Conservation (phyloP, 2,113 vertebrate species). For the Oxygymnocypris stewartii region DNA sequence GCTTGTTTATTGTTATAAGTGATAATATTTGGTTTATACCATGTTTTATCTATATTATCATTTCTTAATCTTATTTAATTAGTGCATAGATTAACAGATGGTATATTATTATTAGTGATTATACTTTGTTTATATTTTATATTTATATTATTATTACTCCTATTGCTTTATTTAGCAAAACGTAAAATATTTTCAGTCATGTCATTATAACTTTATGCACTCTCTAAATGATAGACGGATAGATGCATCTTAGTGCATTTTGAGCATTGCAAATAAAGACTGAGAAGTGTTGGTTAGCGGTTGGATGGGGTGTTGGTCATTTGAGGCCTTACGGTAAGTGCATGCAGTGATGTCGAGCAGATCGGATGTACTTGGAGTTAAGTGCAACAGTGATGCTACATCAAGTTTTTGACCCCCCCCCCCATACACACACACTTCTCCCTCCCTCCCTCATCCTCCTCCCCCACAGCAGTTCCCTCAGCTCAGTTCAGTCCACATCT, state of each 20-base stretch:
- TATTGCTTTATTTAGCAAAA: constrained; percentile 6
- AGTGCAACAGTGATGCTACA: constrained; percentile 40
- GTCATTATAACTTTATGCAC: background rate
- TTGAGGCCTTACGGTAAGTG: constrained; percentile 29
- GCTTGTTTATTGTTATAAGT: background rate
- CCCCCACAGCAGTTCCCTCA: constrained; percentile 5
- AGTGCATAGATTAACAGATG: background rate
- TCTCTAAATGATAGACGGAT: background rate
- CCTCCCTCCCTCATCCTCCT: background rate
- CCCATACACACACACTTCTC: background rate
- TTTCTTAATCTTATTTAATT: background rate
- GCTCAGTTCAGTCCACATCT: constrained; percentile 42
- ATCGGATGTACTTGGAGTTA: constrained; percentile 37
- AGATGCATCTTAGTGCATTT: background rate
- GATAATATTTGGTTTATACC: background rate
- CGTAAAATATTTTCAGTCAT: background rate
- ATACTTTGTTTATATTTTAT: background rate
- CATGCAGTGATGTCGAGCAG: constrained; percentile 29
- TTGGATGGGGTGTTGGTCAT: constrained; percentile 23
- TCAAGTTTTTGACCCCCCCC: constrained; percentile 17
- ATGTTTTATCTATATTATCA: background rate
- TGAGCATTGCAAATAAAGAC: background rate
- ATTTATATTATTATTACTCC: background rate
- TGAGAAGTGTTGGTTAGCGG: background rate
- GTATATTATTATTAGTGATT: background rate